Evolutionary conservation across 2,113 vertebrate species (phyloP).

Genomic region (Ptyas mucosa): DNA sequence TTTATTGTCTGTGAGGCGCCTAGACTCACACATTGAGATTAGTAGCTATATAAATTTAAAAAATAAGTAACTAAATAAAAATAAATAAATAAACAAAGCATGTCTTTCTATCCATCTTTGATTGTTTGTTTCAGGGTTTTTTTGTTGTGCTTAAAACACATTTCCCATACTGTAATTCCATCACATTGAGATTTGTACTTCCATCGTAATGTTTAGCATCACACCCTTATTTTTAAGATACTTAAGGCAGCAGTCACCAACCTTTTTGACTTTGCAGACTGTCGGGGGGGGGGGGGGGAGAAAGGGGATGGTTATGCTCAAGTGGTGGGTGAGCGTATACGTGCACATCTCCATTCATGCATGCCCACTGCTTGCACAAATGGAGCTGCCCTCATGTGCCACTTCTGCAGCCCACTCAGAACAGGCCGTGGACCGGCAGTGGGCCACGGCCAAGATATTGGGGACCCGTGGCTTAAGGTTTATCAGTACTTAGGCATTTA

Average conservation of each 20-base stretch:
- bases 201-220: background rate
- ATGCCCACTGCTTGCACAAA: background rate
- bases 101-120: background rate
- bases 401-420: background rate
- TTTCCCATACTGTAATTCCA: background rate
- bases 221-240: background rate
- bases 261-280: background rate
- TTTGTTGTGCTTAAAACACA: background rate
- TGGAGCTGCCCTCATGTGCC: background rate
- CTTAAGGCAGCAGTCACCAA: background rate
- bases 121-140: background rate
- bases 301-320: background rate
- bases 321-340: accelerated
- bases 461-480: background rate
- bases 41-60: background rate
- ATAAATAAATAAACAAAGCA: background rate
- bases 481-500: background rate
- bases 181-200: background rate
- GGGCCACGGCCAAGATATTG: background rate
- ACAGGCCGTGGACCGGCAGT: background rate
- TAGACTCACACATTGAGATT: background rate
- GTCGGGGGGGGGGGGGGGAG: too few species aligned
- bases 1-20: background rate
- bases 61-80: background rate
- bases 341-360: background rate